Base-by-base conservation (phyloP, 2,888 invertebrate species). In the Shargacucullia verbasci region DNA sequence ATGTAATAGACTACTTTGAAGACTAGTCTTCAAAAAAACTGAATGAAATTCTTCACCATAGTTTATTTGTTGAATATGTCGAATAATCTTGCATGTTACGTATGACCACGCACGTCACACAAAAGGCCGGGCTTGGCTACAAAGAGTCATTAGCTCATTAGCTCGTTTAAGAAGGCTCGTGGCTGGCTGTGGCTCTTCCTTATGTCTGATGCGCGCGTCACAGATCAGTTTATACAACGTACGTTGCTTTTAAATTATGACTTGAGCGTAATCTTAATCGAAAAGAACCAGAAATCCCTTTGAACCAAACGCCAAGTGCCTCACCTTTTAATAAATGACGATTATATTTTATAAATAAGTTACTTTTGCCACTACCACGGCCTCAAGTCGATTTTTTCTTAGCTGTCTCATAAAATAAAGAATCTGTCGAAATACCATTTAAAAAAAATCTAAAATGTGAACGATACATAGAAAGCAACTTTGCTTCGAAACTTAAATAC, bases 311-410 rank as follows among this genome's bases (percentile, higher is more conserved):
- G 48, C 59, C 40, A 59, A 48, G 43, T 41, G 40, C 38, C 52
- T 56, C 25, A 39, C 38, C n/a, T 55, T 56, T 60, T 41, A 45
- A 29, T 47, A 20, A 49, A 47, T 67, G 49, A 74, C 54, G 13
- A 50, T 53, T 27, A 13, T 44, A n/a, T 57, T 39, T 6, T 54
- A 46, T 29, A 49, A 33, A 35, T 59, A 47, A 53, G 34, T 69
- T 38, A 57, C 11, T 39, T 56, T 50, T 54, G 40, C 43, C 49
- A 55, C 40, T 13, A 11, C 40, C 40, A 25, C 25, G 40, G 39
- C 39, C 20, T 12, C 27, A 14, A 15, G 5, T 29, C 2, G 20
- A 20, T 20, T 20, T 20, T 20, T 20, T 20, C 4, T 20, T 3
- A 20, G 20, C 20, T 20, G 20, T 20, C 20, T 20, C 4, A 20